phyloP scores from a whole-genome alignment of 2,113 vertebrate species.

The Esox niger region DNA sequence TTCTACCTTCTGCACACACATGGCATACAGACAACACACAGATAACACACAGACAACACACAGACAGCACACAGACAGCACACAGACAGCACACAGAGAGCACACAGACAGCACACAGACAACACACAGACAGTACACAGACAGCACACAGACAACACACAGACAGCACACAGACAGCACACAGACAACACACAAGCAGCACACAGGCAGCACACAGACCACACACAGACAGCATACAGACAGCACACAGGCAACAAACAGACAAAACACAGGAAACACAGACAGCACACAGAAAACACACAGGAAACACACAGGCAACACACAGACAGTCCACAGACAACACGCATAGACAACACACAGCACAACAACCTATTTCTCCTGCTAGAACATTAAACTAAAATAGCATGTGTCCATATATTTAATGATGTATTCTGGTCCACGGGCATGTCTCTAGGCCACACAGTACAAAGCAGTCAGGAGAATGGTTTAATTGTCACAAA shows the following conservation, averaged over 20 bases:
- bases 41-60: conserved; percentile 1
- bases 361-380: background rate
- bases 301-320: too few species aligned
- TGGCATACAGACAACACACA: conserved; percentile 8
- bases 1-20: conserved; percentile 19
- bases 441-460: background rate
- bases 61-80: background rate
- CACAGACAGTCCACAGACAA: conserved; percentile 25
- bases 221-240: too few species aligned
- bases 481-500: conserved; percentile 1
- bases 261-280: too few species aligned
- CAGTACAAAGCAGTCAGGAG: background rate
- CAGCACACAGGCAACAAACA: too few species aligned
- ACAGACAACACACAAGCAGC: too few species aligned
- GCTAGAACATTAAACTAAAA: background rate
- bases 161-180: too few species aligned
- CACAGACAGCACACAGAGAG: conserved; percentile 10
- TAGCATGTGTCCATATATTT: background rate
- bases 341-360: conserved; percentile 2
- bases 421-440: background rate
- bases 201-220: too few species aligned
- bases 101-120: too few species aligned
- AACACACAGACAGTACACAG: too few species aligned
- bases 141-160: too few species aligned
- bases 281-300: conserved; percentile 37